A percentile compares a stretch with the other conserved stretches of the same genome.
These are phyloP conservation scores for Scaptomyza caliginosa DNA, from an alignment of 2,888 invertebrate genomes.

Conservation along the genomic window DNA sequence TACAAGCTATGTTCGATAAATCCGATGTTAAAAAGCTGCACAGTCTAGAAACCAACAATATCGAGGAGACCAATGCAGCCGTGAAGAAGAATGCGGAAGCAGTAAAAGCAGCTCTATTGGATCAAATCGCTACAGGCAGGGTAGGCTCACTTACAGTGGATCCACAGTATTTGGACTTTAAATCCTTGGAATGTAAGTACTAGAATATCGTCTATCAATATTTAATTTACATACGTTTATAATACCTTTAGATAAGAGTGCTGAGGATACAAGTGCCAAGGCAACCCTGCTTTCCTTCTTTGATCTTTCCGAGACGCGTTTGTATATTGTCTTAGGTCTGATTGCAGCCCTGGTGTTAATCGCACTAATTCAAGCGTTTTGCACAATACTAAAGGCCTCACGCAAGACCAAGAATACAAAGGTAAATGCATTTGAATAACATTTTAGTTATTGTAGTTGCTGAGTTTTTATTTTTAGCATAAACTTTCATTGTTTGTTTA, in stretches of 20 bases:
- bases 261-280: slow-evolving; percentile 63
- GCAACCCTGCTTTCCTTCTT: slow-evolving; percentile 86
- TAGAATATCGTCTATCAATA: not conserved
- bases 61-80: slow-evolving; percentile 61
- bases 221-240: not conserved
- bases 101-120: slow-evolving; percentile 87
- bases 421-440: slow-evolving; percentile 85
- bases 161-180: slow-evolving; percentile 90
- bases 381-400: slow-evolving; percentile 90
- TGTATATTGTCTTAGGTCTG: slow-evolving; percentile 93
- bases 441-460: slow-evolving; percentile 1
- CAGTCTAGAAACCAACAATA: slow-evolving; percentile 81
- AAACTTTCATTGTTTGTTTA: slow-evolving; percentile 34
- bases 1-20: slow-evolving; percentile 91
- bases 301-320: slow-evolving; percentile 88
- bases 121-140: slow-evolving; percentile 89
- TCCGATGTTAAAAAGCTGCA: slow-evolving; percentile 87
- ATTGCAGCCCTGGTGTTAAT: slow-evolving; percentile 91
- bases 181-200: slow-evolving; percentile 88
- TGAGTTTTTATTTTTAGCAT: slow-evolving; percentile 21
- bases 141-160: slow-evolving; percentile 93
- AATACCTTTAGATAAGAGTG: slow-evolving; percentile 64
- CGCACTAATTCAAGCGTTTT: slow-evolving; percentile 92
- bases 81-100: slow-evolving; percentile 73
- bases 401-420: slow-evolving; percentile 87